Evolutionary conservation across 23 tunicate species (phyloP).

Genomic region (Clavelina lepadiformis): DNA sequence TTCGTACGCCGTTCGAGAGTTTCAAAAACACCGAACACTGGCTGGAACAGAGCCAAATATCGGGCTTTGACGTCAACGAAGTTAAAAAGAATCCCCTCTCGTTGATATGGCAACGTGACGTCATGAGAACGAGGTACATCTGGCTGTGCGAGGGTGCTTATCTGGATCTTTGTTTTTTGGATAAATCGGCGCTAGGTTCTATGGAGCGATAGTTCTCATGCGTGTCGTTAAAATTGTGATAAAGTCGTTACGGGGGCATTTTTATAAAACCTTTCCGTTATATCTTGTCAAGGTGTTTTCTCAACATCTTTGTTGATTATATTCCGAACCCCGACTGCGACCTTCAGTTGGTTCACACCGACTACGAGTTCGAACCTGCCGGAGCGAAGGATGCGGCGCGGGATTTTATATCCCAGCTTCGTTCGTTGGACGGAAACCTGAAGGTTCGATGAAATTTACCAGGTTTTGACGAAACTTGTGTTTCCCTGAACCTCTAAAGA

Average conservation of each 20-base stretch:
- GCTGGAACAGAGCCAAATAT: slow-evolving; percentile 28
- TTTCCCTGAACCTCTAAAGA: too few species aligned
- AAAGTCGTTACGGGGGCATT: not conserved
- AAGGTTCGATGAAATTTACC: too few species aligned
- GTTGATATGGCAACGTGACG: slow-evolving; percentile 66
- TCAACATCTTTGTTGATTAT: slow-evolving; percentile 80
- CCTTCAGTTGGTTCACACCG: slow-evolving; percentile 46
- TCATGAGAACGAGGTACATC: slow-evolving; percentile 80
- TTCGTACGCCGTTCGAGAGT: slow-evolving; percentile 76
- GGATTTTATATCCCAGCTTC: slow-evolving; percentile 34
- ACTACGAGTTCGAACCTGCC: slow-evolving; percentile 45
- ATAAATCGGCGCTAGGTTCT: too few species aligned
- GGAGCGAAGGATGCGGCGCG: slow-evolving; percentile 49
- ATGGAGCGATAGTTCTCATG: not conserved
- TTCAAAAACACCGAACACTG: slow-evolving; percentile 47
- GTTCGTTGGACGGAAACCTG: slow-evolving; percentile 60
- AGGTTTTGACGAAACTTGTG: too few species aligned
- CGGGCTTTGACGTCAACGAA: slow-evolving; percentile 4
- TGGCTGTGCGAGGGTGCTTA: too few species aligned
- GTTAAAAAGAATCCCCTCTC: slow-evolving; percentile 54
- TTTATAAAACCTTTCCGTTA: too few species aligned
- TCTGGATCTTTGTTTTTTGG: not conserved
- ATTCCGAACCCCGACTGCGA: slow-evolving; percentile 57
- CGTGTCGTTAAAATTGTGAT: not conserved
- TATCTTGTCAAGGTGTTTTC: slow-evolving; percentile 89